phyloP scores from a whole-genome alignment of 2,888 invertebrate genomes.

The Drosophila barbarae region DNA sequence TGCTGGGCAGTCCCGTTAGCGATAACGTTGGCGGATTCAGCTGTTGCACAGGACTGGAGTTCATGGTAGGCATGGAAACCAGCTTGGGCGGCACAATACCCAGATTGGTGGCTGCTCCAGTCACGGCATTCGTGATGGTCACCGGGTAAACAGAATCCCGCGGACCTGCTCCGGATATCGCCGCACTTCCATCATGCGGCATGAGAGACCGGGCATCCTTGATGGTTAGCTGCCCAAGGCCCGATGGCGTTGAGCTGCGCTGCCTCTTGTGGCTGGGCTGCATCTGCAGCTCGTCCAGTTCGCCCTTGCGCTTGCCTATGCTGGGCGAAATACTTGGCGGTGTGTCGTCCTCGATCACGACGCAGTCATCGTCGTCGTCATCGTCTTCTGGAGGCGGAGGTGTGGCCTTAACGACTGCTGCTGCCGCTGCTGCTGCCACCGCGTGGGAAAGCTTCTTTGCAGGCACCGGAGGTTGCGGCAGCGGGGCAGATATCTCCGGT shows the following conservation, averaged over 20 bases:
- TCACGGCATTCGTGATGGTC: conserved; percentile 83
- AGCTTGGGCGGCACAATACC: conserved; percentile 76
- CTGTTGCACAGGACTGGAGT: conserved; percentile 43
- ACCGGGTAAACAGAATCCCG: conserved; percentile 56
- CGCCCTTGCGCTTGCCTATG: conserved; percentile 79
- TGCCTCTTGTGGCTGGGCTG: conserved; percentile 77
- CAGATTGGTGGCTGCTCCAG: conserved; percentile 83
- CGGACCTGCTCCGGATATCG: conserved; percentile 16
- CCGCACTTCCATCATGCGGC: conserved; percentile 56
- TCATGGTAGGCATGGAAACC: conserved; percentile 62
- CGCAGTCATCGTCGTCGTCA: conserved; percentile 81
- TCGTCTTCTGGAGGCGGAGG: conserved; percentile 52
- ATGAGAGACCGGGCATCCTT: conserved; percentile 78
- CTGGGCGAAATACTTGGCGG: conserved; percentile 73
- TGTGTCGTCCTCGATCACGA: conserved; percentile 81
- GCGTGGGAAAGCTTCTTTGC: conserved; percentile 24
- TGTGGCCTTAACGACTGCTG: conserved; percentile 28
- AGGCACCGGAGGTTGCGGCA: conserved; percentile 20
- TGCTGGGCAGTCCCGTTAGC: conserved; percentile 59
- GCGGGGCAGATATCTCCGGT: conserved; percentile 46
- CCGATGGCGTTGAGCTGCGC: conserved; percentile 54
- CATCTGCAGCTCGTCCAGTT: conserved; percentile 81
- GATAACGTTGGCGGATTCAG: conserved; percentile 65
- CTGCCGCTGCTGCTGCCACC: conserved; percentile 1
- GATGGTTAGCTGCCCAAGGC: conserved; percentile 76